phyloP scores from a whole-genome alignment of 2,888 invertebrate genomes.

The Andrena chrysosceles region DNA sequence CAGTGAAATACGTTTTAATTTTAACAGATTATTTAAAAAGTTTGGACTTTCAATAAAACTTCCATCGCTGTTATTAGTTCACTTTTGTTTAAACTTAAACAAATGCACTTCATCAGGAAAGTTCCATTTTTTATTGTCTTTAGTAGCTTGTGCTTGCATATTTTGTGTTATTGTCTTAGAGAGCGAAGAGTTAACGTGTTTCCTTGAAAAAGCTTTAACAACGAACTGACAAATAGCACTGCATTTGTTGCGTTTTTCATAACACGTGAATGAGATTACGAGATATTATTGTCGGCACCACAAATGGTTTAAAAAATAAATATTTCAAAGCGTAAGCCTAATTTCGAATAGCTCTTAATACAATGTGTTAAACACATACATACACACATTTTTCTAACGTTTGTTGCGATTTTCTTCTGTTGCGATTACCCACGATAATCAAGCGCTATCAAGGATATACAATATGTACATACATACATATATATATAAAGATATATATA shows the following conservation, averaged over 20 bases:
- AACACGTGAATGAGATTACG: conserved; percentile 64
- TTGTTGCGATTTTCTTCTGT: conserved; percentile 20
- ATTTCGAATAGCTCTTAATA: conserved; percentile 30
- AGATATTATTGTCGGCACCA: conserved; percentile 69
- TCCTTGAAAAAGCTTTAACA: conserved; percentile 16
- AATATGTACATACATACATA: conserved; percentile 53
- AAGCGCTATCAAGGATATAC: conserved; percentile 36
- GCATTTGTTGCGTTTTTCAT: conserved; percentile 51
- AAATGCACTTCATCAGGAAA: neutral
- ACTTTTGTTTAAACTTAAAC: neutral
- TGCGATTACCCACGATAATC: conserved; percentile 39
- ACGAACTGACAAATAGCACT: conserved; percentile 32
- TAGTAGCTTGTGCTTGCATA: neutral
- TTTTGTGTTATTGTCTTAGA: conserved; percentile 18
- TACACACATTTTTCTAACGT: neutral
- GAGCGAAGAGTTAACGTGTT: conserved; percentile 49
- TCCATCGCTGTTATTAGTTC: neutral
- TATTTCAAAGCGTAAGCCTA: conserved; percentile 40
- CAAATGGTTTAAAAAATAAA: conserved; percentile 56
- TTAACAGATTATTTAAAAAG: conserved; percentile 5
- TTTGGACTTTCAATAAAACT: neutral
- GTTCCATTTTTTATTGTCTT: conserved; percentile 25
- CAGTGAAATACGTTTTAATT: neutral
- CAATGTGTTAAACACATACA: neutral
- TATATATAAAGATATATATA: conserved; percentile 42